phyloP scores from a whole-genome alignment of 2,797 vertebrate genomes.

The Hypotaenidia philippensis region DNA sequence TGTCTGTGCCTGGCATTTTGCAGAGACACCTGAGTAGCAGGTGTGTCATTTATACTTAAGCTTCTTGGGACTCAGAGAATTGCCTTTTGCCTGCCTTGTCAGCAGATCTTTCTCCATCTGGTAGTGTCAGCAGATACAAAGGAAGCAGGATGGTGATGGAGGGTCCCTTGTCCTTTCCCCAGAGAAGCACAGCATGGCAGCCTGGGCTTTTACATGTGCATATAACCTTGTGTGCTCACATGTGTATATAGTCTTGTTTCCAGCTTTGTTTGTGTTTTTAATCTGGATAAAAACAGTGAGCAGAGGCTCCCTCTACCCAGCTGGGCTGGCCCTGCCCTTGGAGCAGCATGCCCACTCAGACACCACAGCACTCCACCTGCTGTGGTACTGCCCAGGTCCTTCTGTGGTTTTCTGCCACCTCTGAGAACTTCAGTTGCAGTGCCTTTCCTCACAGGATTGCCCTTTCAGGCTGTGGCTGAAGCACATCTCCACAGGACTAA shows the following conservation, averaged over 20 bases:
- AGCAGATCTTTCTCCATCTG: constrained; percentile 7
- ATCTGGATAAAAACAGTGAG: not conserved
- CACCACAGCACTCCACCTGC: fast-evolving
- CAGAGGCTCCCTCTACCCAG: not conserved
- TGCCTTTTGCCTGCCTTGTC: not conserved
- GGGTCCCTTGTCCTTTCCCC: not conserved
- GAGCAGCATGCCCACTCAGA: fast-evolving
- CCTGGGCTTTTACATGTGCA: not conserved
- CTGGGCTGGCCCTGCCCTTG: not conserved
- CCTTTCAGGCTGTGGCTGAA: not conserved
- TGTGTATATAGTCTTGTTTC: not conserved
- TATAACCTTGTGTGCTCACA: not conserved
- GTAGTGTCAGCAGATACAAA: not conserved
- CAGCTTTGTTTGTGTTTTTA: not conserved
- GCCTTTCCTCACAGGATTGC: not conserved
- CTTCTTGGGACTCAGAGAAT: not conserved
- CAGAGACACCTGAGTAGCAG: constrained; percentile 32
- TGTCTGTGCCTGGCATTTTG: not conserved
- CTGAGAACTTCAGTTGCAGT: not conserved
- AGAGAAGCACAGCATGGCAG: not conserved
- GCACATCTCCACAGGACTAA: fast-evolving
- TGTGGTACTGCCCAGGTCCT: fast-evolving
- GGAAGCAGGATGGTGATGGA: not conserved
- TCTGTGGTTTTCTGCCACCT: not conserved
- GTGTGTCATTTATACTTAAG: not conserved